phyloP scores from a whole-genome alignment of 2,888 invertebrate genomes.

The Bellardia bayeri region DNA sequence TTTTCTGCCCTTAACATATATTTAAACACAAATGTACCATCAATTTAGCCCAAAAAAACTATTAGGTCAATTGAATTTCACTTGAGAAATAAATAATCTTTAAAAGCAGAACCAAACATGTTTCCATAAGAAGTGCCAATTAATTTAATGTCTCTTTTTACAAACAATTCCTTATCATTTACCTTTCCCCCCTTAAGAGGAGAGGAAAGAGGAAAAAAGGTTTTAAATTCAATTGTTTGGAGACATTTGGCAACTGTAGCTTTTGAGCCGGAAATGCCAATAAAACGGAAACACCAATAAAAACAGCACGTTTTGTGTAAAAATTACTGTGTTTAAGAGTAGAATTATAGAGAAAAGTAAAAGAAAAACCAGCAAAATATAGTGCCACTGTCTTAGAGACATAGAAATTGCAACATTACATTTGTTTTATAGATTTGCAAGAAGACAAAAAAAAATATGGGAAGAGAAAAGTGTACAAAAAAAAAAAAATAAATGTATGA shows the following conservation, averaged over 20 bases:
- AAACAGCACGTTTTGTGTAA: slow-evolving; percentile 20
- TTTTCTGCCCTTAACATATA: too few species aligned
- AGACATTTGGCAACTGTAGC: slow-evolving; percentile 37
- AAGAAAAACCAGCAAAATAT: slow-evolving; percentile 4
- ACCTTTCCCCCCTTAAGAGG: not conserved
- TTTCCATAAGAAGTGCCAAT: not conserved
- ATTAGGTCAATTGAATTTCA: slow-evolving; percentile 17
- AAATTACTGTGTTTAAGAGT: not conserved
- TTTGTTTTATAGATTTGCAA: slow-evolving; percentile 11
- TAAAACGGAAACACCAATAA: slow-evolving; percentile 52
- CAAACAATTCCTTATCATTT: not conserved
- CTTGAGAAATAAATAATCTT: not conserved
- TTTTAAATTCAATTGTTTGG: slow-evolving; percentile 53
- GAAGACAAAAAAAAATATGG: not conserved
- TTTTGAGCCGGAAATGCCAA: slow-evolving; percentile 54
- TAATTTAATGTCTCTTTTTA: not conserved
- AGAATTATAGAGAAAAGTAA: not conserved
- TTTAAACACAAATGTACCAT: too few species aligned
- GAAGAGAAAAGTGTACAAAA: not conserved
- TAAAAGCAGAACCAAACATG: not conserved
- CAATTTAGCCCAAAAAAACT: not conserved
- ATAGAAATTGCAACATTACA: not conserved
- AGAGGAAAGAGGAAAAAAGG: not conserved
- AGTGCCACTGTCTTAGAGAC: not conserved
- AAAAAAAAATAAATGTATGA: not conserved